These are phyloP conservation scores for Pachycephala philippinensis DNA, from an alignment of 2,113 vertebrate genomes.

Conservation along the genomic window DNA sequence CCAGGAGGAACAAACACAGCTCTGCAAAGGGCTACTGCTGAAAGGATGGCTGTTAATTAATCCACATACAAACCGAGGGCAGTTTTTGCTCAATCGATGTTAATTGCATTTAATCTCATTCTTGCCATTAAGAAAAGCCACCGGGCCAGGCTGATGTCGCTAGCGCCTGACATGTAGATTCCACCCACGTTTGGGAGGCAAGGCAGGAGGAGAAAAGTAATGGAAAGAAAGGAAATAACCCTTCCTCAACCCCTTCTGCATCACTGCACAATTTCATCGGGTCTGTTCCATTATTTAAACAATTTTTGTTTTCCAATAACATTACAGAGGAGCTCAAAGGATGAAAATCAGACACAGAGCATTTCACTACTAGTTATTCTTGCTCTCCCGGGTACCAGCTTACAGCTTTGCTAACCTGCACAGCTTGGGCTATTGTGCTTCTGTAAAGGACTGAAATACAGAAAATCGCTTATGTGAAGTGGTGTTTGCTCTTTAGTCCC, in stretches of 20 bases:
- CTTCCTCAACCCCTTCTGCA: slow-evolving; percentile 31
- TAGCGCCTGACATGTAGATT: slow-evolving; percentile 2
- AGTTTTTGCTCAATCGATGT: slow-evolving; percentile 38
- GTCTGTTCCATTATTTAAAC: slow-evolving; percentile 47
- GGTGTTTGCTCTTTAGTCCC: not conserved
- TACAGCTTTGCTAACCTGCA: not conserved
- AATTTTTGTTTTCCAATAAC: slow-evolving; percentile 43
- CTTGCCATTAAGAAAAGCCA: slow-evolving; percentile 48
- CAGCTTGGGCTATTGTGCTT: not conserved
- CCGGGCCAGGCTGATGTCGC: slow-evolving; percentile 19
- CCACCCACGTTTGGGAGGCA: not conserved
- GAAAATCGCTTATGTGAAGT: not conserved
- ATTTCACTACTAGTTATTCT: not conserved
- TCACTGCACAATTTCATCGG: slow-evolving; percentile 23
- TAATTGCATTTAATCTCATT: slow-evolving; percentile 61
- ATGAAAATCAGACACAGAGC: not conserved
- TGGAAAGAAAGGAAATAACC: slow-evolving; percentile 36
- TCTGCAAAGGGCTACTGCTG: slow-evolving; percentile 11
- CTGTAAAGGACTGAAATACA: not conserved
- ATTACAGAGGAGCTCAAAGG: slow-evolving; percentile 15
- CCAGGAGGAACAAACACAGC: not conserved
- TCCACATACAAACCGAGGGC: slow-evolving; percentile 2
- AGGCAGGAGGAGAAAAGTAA: slow-evolving; percentile 1
- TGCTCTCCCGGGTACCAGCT: not conserved
- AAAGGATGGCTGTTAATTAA: slow-evolving; percentile 61